Evolutionary conservation across 2,113 vertebrate species (phyloP).

Genomic region (Sprattus sprattus): DNA sequence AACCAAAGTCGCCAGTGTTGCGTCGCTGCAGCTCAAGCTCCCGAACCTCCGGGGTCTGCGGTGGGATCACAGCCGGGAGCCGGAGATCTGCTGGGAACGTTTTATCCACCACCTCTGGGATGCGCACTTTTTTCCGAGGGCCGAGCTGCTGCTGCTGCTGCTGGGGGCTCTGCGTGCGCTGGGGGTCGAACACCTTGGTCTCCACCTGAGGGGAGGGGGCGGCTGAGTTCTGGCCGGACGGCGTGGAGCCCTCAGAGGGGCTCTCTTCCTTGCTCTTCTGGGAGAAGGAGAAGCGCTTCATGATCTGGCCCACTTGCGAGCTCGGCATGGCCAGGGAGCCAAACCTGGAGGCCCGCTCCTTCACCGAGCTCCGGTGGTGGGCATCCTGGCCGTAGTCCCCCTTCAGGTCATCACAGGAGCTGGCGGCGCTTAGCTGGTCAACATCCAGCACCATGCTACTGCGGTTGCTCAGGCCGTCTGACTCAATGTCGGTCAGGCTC

Average conservation of each 20-base stretch:
- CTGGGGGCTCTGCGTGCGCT: constrained; percentile 62
- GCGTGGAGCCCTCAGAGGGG: constrained; percentile 76
- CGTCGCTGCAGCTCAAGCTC: constrained; percentile 88
- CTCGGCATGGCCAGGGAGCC: constrained; percentile 86
- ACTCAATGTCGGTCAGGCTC: constrained; percentile 82
- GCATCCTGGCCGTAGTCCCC: constrained; percentile 42
- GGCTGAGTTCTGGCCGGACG: constrained; percentile 74
- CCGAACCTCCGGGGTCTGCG: constrained; percentile 71
- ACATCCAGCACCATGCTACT: constrained; percentile 75
- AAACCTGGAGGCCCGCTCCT: constrained; percentile 89
- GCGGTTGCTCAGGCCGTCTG: constrained; percentile 75
- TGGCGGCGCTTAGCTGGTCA: constrained; percentile 76
- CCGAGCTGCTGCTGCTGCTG: constrained; percentile 33
- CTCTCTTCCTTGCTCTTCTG: constrained; percentile 79
- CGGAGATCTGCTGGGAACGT: constrained; percentile 80
- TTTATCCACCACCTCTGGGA: constrained; percentile 82
- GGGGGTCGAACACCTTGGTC: constrained; percentile 66
- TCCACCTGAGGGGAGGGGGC: constrained; percentile 80
- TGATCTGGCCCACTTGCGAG: constrained; percentile 75
- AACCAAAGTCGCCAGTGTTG: constrained; percentile 93
- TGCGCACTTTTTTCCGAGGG: constrained; percentile 48
- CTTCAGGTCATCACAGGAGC: constrained; percentile 79
- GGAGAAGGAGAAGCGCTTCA: constrained; percentile 82
- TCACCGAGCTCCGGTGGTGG: constrained; percentile 79
- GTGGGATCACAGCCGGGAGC: constrained; percentile 77